Conservation (phyloP, 2,113 vertebrate species). For the Gnathonemus echidnorhynchus region DNA sequence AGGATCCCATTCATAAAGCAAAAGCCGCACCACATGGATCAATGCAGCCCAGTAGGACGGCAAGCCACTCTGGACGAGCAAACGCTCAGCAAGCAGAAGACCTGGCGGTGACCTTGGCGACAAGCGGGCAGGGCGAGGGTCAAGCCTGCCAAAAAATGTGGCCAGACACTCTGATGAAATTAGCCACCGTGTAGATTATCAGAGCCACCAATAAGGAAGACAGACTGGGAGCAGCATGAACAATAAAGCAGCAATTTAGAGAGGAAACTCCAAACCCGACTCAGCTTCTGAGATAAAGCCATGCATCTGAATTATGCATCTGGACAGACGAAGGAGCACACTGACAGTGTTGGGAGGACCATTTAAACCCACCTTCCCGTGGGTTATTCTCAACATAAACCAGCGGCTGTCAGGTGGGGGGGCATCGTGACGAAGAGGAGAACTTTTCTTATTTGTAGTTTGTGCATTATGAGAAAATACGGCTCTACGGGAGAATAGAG, state of each 20-base stretch:
- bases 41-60: neutral
- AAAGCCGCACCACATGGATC: neutral
- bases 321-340: neutral
- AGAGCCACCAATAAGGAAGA: neutral
- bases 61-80: neutral
- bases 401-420: neutral
- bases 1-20: neutral
- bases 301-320: neutral
- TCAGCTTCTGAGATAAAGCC: neutral
- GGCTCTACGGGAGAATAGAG: neutral
- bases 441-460: slow-evolving; percentile 3
- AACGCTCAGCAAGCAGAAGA: neutral
- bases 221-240: neutral
- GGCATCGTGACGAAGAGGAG: neutral
- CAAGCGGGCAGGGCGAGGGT: neutral
- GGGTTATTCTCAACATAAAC: slow-evolving; percentile 7
- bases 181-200: neutral
- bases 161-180: neutral
- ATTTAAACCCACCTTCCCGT: neutral
- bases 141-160: neutral
- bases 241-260: neutral
- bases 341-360: neutral
- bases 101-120: slow-evolving; percentile 14
- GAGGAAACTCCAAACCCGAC: neutral
- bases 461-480: neutral